Evolutionary conservation across 2,797 vertebrate genomes (phyloP), one percentile per base, ranked within the genome.

Genomic region (Argya squamiceps): DNA sequence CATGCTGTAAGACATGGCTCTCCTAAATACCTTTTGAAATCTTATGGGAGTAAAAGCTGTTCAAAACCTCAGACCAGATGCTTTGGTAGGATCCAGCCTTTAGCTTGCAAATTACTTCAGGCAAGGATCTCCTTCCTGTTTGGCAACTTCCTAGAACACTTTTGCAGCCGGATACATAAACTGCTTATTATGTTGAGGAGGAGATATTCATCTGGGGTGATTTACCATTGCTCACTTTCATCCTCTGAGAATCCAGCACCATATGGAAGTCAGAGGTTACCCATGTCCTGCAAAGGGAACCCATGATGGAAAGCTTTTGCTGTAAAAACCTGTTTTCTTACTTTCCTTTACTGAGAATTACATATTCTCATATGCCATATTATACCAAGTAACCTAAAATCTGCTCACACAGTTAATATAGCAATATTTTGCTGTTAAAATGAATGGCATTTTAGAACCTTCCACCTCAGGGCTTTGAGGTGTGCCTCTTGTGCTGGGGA

Each of bases 51-150:
- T 85, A 76, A 86, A 92, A 88, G 70, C 82, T 92, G 47, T 73
- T 94, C 92, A 82, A 93, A 94, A 93, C 76, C 73, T 94, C 89
- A 89, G 84, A 94, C 80, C 88, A 95, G 89, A 93, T 94, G 88
- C 92, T 93, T 80, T 88, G 43, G 47, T 92, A 81, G 58, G 69
- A 94, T 90, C 24, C 55, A 88, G 73, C 68, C 73, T 91, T 96
- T 65, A 91, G 82, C 49, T 26, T 92, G 84, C 89, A 92, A 91
- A 92, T 93, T 88, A 89, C 91, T 96, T 87, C 65, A 94, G 84
- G 83, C 84, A 89, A 92, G 76, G 67, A 79, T 86, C 88, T 84
- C 60, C 92, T 95, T 96, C 95, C 93, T 95, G 89, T 89, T 88
- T 96, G 94, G 82, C 89, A 94, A 86, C 85, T 94, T 92, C 82